Percentiles rank a stretch among this genome's conserved stretches.
Conservation (phyloP, 2,113 vertebrate genomes). For the Nothocercus julius region DNA sequence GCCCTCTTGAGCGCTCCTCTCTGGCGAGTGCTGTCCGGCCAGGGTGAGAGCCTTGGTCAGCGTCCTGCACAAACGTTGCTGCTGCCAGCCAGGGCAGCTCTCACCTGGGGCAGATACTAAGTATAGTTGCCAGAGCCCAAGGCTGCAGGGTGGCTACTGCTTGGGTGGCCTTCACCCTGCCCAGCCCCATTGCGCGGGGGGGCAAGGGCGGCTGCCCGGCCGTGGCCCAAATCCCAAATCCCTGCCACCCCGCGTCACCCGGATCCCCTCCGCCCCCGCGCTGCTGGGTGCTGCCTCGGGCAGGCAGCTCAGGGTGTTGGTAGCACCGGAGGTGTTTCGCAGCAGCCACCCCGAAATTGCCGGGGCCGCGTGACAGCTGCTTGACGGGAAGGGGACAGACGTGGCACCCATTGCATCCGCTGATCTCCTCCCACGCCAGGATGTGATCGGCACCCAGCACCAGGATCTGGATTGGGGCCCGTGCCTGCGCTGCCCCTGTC, state of each 20-base stretch:
- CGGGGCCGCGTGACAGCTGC: not conserved
- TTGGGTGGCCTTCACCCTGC: not conserved
- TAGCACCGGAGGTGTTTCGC: not conserved
- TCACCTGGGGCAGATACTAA: not conserved
- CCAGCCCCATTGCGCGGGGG: not conserved
- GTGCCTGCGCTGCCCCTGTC: too few species aligned
- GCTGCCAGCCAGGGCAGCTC: not conserved
- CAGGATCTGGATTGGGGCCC: not conserved
- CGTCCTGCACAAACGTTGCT: not conserved
- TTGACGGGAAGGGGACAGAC: constrained; percentile 13
- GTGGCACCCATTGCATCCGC: not conserved
- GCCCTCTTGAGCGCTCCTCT: too few species aligned
- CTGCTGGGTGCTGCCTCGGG: not conserved
- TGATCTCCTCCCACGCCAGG: constrained; percentile 55
- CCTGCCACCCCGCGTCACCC: too few species aligned
- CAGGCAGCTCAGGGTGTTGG: constrained; percentile 21
- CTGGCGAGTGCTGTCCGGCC: not conserved
- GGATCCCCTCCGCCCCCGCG: too few species aligned
- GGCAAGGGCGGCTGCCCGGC: too few species aligned
- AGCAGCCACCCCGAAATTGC: not conserved
- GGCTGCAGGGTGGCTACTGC: not conserved
- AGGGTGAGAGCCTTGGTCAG: not conserved
- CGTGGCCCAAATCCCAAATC: too few species aligned
- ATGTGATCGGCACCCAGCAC: constrained; percentile 39
- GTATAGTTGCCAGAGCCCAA: not conserved